These are phyloP conservation scores for Todus mexicanus DNA, from an alignment of 2,797 vertebrate species.

Conservation along the genomic window DNA sequence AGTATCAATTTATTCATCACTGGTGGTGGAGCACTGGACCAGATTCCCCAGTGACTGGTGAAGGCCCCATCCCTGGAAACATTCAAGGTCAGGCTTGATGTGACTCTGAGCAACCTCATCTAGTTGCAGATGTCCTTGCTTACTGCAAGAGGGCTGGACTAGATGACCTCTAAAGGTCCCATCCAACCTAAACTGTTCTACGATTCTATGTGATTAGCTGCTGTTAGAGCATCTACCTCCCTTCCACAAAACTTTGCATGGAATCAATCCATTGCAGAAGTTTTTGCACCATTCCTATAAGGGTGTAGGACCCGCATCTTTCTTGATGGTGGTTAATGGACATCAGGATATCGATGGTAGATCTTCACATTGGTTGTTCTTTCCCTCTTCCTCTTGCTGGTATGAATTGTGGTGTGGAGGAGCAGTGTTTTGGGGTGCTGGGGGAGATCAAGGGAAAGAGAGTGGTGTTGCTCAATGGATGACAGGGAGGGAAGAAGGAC, in stretches of 20 bases:
- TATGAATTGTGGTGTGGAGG: background rate
- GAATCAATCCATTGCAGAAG: background rate
- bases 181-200: too few species aligned
- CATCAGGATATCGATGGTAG: rapidly evolving
- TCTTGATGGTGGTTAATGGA: background rate
- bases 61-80: too few species aligned
- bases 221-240: background rate
- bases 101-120: too few species aligned
- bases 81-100: too few species aligned
- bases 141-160: too few species aligned
- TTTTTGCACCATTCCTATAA: rapidly evolving
- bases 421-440: background rate
- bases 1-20: background rate
- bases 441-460: background rate
- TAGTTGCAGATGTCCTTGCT: too few species aligned
- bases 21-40: too few species aligned
- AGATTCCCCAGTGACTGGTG: too few species aligned
- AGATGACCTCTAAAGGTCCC: too few species aligned
- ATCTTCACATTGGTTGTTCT: background rate
- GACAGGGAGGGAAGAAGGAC: too few species aligned
- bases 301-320: background rate
- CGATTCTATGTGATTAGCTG: too few species aligned
- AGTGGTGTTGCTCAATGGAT: rapidly evolving
- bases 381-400: background rate
- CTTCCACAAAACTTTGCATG: background rate